phyloP scores from a whole-genome alignment of 2,113 vertebrate species.

The Sakesphorus luctuosus region DNA sequence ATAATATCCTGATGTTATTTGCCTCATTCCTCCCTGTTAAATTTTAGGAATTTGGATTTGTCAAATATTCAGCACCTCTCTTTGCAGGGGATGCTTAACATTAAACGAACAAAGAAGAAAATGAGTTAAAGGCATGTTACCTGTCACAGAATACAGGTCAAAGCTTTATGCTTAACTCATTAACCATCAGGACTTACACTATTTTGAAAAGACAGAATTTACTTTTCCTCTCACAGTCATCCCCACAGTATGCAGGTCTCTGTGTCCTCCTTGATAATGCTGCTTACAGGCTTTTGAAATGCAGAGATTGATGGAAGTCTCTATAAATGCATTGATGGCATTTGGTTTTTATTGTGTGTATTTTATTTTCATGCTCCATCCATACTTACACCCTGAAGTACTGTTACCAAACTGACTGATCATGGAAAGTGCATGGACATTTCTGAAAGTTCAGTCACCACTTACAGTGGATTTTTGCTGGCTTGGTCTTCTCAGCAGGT shows the following conservation, averaged over 20 bases:
- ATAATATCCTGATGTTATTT: neutral
- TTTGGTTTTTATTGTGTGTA: neutral
- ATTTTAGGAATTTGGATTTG: neutral
- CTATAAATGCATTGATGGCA: neutral
- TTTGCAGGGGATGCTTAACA: neutral
- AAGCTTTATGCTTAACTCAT: neutral
- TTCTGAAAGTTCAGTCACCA: neutral
- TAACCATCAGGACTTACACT: neutral
- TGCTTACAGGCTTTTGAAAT: neutral
- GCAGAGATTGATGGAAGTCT: neutral
- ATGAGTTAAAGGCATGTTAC: neutral
- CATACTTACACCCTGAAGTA: neutral
- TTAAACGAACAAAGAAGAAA: neutral
- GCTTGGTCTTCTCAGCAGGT: neutral
- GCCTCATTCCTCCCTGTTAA: neutral
- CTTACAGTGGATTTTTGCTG: neutral
- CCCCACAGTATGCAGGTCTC: neutral
- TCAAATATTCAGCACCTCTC: neutral
- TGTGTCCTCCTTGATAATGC: neutral
- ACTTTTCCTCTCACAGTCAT: neutral
- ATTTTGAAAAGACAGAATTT: neutral
- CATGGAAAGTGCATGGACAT: neutral
- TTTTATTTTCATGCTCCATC: neutral
- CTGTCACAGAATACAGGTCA: neutral
- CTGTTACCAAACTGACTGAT: neutral